These are phyloP conservation scores for Neodiprion virginianus DNA, from an alignment of 1,140 invertebrate genomes.

Conservation along the genomic window DNA sequence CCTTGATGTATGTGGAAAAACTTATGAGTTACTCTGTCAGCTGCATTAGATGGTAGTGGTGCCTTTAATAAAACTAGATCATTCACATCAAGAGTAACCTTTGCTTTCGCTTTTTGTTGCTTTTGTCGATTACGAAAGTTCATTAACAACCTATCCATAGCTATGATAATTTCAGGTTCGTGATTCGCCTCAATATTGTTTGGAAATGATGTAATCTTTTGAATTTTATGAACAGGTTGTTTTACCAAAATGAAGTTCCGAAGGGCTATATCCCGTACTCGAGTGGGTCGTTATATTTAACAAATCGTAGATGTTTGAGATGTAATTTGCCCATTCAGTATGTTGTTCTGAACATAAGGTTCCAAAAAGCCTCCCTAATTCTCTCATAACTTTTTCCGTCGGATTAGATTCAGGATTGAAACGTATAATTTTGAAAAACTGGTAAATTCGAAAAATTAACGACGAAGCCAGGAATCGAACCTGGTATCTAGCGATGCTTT, in stretches of 20 bases:
- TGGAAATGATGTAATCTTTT: not conserved
- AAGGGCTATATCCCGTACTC: slow-evolving; percentile 26
- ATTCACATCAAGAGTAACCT: not conserved
- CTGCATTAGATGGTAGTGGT: no score
- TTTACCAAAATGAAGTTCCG: slow-evolving; percentile 29
- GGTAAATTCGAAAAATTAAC: no score
- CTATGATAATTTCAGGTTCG: not conserved
- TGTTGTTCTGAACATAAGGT: slow-evolving; percentile 23
- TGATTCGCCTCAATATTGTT: not conserved
- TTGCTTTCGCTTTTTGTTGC: not conserved
- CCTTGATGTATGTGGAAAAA: no score
- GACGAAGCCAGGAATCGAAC: no score
- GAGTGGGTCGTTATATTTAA: slow-evolving; percentile 24
- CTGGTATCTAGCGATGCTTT: no score
- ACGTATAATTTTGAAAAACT: no score
- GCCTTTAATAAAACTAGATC: no score
- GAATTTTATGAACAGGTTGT: not conserved
- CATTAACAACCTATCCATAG: not conserved
- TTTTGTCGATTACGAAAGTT: not conserved
- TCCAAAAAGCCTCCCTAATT: slow-evolving; percentile 25
- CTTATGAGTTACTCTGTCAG: no score
- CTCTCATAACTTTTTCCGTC: slow-evolving; percentile 23
- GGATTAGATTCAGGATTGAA: no score
- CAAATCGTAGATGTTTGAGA: slow-evolving; percentile 11
- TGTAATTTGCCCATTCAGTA: slow-evolving; percentile 21